These are phyloP conservation scores for Antennarius striatus DNA, from an alignment of 2,113 vertebrate species.

Conservation along the genomic window DNA sequence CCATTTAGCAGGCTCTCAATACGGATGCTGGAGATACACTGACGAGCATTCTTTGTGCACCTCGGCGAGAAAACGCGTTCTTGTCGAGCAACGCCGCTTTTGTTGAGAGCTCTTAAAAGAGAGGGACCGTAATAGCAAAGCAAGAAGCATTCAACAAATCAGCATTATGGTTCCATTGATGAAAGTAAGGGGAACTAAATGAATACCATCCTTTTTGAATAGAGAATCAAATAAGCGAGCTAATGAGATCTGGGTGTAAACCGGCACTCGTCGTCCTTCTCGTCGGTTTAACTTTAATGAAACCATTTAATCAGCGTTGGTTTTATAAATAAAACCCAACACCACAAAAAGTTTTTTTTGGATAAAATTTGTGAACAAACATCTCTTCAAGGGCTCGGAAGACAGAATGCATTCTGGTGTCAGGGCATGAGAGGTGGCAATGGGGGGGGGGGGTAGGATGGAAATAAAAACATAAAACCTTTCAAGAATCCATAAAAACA, in stretches of 20 bases:
- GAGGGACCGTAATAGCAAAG: constrained; percentile 45
- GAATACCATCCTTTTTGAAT: constrained; percentile 49
- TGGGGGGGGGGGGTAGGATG: not conserved
- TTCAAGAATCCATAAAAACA: not conserved
- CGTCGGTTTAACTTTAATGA: too few species aligned
- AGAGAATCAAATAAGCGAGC: constrained; percentile 57
- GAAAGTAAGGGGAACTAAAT: constrained; percentile 58
- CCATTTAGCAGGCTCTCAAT: constrained; percentile 49
- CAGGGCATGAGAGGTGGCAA: not conserved
- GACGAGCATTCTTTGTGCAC: constrained; percentile 53
- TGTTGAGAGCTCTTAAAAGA: constrained; percentile 51
- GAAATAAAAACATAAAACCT: not conserved
- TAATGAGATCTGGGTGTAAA: constrained; percentile 58
- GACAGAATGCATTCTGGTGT: not conserved
- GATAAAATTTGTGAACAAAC: not conserved
- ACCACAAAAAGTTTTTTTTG: not conserved
- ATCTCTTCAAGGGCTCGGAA: not conserved
- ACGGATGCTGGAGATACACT: constrained; percentile 49
- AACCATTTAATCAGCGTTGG: too few species aligned
- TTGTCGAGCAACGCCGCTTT: constrained; percentile 30
- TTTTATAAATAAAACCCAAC: constrained; percentile 1
- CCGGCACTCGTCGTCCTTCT: not conserved
- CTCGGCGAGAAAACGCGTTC: not conserved
- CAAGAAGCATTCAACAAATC: constrained; percentile 54
- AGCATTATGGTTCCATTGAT: constrained; percentile 47